Evolutionary conservation across 2,888 invertebrate species (phyloP).

Genomic region (Mesorhabditis spiculigera): DNA sequence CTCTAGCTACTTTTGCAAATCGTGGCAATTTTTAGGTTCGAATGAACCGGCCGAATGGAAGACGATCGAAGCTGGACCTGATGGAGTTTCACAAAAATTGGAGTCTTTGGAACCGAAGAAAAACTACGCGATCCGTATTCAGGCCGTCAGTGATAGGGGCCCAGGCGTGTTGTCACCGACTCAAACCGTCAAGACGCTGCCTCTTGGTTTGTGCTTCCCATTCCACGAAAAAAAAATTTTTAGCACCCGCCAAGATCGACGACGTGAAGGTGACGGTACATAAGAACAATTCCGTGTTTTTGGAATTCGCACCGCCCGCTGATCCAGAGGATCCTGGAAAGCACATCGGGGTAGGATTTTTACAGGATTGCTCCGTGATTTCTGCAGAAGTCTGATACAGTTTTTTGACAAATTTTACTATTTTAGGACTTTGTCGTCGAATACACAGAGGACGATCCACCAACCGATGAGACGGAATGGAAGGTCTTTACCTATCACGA

Average conservation of each 20-base stretch:
- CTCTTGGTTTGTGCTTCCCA: slow-evolving; percentile 24
- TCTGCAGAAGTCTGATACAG: no score
- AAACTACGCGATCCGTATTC: slow-evolving; percentile 47
- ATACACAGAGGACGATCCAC: slow-evolving; percentile 53
- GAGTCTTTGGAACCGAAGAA: slow-evolving; percentile 49
- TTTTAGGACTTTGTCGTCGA: slow-evolving; percentile 49
- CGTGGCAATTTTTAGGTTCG: slow-evolving; percentile 20
- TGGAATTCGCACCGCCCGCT: slow-evolving; percentile 41
- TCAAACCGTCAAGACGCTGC: slow-evolving; percentile 45
- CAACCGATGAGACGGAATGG: slow-evolving; percentile 51
- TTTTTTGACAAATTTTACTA: background rate
- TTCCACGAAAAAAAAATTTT: slow-evolving; percentile 12
- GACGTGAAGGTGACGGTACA: slow-evolving; percentile 39
- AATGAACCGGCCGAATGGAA: slow-evolving; percentile 50
- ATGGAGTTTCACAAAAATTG: slow-evolving; percentile 42
- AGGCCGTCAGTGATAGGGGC: slow-evolving; percentile 55
- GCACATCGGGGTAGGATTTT: slow-evolving; percentile 26
- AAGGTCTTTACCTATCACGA: slow-evolving; percentile 50
- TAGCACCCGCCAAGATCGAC: slow-evolving; percentile 30
- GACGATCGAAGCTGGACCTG: slow-evolving; percentile 36
- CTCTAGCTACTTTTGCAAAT: background rate
- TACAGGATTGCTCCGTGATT: no score
- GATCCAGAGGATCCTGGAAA: slow-evolving; percentile 52
- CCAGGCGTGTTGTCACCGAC: slow-evolving; percentile 53
- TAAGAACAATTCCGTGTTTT: slow-evolving; percentile 50